phyloP scores from a whole-genome alignment of 2,797 vertebrate genomes.

The Psittacula derbiana region DNA sequence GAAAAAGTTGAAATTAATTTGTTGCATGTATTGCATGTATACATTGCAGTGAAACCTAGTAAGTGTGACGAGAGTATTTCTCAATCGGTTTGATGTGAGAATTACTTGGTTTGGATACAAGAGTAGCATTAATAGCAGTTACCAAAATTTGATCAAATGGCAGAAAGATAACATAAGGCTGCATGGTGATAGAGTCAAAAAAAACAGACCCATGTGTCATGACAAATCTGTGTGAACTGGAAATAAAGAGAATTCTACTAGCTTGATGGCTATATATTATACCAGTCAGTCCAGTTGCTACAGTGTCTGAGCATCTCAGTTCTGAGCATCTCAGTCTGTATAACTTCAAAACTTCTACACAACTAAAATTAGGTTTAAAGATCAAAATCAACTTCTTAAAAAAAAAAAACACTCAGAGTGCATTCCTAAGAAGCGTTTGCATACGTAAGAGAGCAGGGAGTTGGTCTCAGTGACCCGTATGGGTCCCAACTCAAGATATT shows the following conservation, averaged over 20 bases:
- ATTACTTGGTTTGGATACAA: neutral
- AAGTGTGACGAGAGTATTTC: neutral
- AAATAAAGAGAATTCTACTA: neutral
- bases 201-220: neutral
- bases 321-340: neutral
- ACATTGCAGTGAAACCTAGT: neutral
- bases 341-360: neutral
- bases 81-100: neutral
- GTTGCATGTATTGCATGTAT: neutral
- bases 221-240: neutral
- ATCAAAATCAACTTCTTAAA: neutral
- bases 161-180: neutral
- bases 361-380: neutral
- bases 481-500: neutral
- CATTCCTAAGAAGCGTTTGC: neutral
- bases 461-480: rapidly evolving
- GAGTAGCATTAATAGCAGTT: neutral
- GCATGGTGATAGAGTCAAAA: neutral
- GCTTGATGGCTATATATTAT: neutral
- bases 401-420: neutral
- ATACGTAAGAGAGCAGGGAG: neutral
- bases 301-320: neutral
- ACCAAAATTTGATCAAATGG: neutral
- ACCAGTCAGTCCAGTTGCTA: neutral
- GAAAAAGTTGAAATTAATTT: neutral